Conservation (phyloP, 2,888 invertebrate genomes). For the Trachelus troglodyta region DNA sequence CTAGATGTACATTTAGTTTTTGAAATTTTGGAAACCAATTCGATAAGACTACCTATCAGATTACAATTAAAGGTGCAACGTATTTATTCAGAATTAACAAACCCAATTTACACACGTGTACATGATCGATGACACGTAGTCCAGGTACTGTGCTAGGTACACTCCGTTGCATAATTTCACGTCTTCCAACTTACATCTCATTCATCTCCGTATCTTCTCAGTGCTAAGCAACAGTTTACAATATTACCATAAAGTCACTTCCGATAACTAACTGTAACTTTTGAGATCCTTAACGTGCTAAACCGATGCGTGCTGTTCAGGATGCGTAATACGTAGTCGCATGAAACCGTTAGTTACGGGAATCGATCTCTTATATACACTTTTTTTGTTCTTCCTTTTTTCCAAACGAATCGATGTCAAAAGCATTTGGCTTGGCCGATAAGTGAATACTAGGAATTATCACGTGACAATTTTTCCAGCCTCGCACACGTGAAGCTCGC, state of each 20-base stretch:
- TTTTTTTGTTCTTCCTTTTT: constrained; percentile 16
- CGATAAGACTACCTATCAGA: background rate
- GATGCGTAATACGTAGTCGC: constrained; percentile 29
- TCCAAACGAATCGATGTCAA: constrained; percentile 27
- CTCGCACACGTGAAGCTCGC: constrained; percentile 30
- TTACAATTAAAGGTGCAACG: background rate
- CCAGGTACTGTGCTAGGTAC: background rate
- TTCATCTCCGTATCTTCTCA: background rate
- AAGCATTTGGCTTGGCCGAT: constrained; percentile 12
- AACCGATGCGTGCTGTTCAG: constrained; percentile 6
- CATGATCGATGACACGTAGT: background rate
- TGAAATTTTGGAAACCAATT: no score
- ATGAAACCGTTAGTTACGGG: constrained; percentile 29
- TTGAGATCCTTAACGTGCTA: background rate
- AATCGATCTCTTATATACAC: constrained; percentile 31
- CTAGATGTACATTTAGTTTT: no score
- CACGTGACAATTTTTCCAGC: constrained; percentile 22
- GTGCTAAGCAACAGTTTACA: background rate
- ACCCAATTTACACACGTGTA: background rate
- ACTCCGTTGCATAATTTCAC: background rate
- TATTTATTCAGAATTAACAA: background rate
- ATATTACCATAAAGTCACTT: background rate
- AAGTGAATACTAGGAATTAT: constrained; percentile 2
- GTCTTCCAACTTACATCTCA: background rate
- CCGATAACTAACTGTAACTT: background rate